These are phyloP conservation scores for Hippocampus guttulatus DNA, from an alignment of 2,113 vertebrate species.

Conservation along the genomic window DNA sequence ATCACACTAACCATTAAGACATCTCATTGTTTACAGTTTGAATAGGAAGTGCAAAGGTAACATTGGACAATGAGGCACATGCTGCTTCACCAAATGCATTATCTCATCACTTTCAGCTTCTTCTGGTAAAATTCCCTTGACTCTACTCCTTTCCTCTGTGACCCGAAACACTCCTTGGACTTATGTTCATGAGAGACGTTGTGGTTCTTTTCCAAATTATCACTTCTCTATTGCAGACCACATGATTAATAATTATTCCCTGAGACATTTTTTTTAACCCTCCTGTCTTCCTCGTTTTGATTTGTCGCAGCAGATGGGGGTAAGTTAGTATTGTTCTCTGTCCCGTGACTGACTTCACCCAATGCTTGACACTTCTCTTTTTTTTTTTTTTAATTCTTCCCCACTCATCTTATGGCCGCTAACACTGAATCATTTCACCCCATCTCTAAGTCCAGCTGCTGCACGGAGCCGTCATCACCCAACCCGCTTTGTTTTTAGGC, in stretches of 20 bases:
- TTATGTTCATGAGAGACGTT: background rate
- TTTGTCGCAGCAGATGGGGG: slow-evolving; percentile 72
- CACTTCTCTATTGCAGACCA: background rate
- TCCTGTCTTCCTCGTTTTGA: slow-evolving; percentile 59
- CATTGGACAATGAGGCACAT: no score
- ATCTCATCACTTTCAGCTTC: background rate
- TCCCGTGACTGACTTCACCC: slow-evolving; percentile 41
- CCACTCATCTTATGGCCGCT: slow-evolving; percentile 9
- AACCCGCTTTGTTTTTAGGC: background rate
- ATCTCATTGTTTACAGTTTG: no score
- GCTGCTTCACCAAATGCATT: no score
- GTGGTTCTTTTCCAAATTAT: background rate
- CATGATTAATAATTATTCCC: background rate
- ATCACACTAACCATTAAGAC: no score
- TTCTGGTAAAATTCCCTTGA: background rate
- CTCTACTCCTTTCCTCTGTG: background rate
- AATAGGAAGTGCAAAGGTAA: no score
- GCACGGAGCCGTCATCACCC: slow-evolving; percentile 10
- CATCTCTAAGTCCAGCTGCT: slow-evolving; percentile 32
- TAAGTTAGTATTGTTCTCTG: slow-evolving; percentile 63
- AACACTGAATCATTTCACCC: slow-evolving; percentile 36
- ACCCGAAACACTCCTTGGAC: background rate
- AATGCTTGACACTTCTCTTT: slow-evolving; percentile 17
- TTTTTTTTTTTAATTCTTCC: background rate
- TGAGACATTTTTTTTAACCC: slow-evolving; percentile 47